These are phyloP conservation scores for Zoroaster sp. DNA, from an alignment of 53 echinoderm and acorn worm genomes.

Conservation along the genomic window DNA sequence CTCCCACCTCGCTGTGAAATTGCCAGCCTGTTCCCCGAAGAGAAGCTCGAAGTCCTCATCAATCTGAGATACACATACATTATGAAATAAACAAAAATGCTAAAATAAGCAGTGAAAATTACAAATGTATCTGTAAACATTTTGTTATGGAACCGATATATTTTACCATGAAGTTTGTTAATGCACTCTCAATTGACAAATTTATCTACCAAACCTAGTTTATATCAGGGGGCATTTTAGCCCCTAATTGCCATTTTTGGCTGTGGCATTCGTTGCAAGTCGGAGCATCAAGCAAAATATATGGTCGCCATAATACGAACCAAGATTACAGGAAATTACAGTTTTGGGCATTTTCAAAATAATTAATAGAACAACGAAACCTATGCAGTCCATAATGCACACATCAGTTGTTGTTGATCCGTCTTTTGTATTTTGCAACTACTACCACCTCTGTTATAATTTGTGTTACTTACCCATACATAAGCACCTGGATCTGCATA, in stretches of 20 bases:
- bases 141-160: no score
- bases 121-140: background rate
- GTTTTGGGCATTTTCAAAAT: no score
- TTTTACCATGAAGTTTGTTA: no score
- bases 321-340: no score
- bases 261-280: background rate
- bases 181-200: no score
- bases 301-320: no score
- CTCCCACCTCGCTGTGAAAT: constrained; percentile 7
- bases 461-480: background rate
- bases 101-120: background rate
- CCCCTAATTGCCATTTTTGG: background rate
- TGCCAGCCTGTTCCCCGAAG: constrained; percentile 8
- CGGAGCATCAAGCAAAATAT: no score
- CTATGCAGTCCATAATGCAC: no score
- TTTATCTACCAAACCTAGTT: background rate
- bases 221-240: background rate
- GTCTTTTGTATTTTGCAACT: background rate
- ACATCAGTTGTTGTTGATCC: background rate
- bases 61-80: background rate
- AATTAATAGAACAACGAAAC: no score
- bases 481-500: background rate
- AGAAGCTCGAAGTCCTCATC: constrained; percentile 24
- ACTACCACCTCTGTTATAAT: background rate
- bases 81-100: background rate